Percentiles rank a stretch among this genome's conserved stretches.
Conservation (phyloP, 2,797 vertebrate genomes). For the Streptopelia turtur region DNA sequence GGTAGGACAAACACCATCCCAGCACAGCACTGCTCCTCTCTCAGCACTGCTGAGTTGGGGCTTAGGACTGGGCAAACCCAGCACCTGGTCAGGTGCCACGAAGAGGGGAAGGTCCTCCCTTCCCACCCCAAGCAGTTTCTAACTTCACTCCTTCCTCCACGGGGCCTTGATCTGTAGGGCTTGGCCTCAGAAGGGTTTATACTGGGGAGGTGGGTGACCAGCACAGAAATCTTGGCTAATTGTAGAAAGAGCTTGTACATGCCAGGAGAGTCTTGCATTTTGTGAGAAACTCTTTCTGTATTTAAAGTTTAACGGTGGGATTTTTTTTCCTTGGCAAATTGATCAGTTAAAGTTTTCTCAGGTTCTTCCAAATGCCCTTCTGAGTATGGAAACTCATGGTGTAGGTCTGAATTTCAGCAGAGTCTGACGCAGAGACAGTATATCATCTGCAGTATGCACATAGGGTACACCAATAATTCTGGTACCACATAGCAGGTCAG, state of each 20-base stretch:
- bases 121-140: background rate
- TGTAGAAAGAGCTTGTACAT: background rate
- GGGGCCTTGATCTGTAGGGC: background rate
- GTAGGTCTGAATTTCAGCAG: slow-evolving; percentile 2
- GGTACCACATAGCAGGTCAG: slow-evolving; percentile 28
- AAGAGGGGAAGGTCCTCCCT: background rate
- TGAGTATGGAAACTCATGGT: background rate
- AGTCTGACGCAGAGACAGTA: background rate
- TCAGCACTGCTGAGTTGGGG: background rate
- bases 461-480: slow-evolving; percentile 4
- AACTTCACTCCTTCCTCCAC: background rate
- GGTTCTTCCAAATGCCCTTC: background rate
- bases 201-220: background rate
- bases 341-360: background rate
- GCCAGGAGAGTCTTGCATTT: background rate
- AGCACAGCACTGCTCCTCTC: accelerated
- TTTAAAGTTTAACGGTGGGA: background rate
- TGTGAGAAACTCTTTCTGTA: background rate
- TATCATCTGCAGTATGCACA: background rate
- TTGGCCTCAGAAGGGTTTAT: background rate
- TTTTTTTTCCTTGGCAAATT: background rate
- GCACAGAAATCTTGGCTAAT: background rate
- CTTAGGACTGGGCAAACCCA: background rate
- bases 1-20: background rate
- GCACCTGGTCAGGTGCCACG: background rate